Base-by-base conservation (phyloP, 2,113 vertebrate species). In the Passer montanus region DNA sequence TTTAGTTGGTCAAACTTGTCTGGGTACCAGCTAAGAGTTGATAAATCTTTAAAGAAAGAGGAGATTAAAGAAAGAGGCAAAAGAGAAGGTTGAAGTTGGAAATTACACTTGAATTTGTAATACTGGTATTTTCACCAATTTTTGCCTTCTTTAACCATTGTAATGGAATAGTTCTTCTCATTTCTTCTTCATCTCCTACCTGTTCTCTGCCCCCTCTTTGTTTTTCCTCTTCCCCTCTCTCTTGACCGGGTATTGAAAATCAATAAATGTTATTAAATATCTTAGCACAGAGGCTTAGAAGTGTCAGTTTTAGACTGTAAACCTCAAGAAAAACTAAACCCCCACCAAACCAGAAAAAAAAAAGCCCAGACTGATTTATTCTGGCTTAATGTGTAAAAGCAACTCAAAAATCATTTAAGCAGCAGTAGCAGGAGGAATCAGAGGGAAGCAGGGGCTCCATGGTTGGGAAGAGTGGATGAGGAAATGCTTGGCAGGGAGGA, bases 181-280 rank as follows among this genome's bases (percentile, higher is more conserved):
- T 41, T 41, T 76, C 15, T 28, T 72, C 2, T 28, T 72, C 2
- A 3, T 52, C 23, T 66, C 13, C 15, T 79, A 4, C 23, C 3
- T 16, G 4, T 58, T 46, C 26, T 31, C 22, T 90, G 31, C 6
- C 3, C 7, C 20, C 2, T 3, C 12, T 30, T 28, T 20, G 13
- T 47, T 16, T 43, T 35, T 39, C 4, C 2, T 44, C 5, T 31
- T 63, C 39, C 8, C 4, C 7, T 23, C 8, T 0, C 0, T 31
- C 27, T 74, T 69, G 35, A 31, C 15, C 56, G 46, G 4, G 5
- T 49, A 21, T 10, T 74, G 37, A 66, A 87, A 77, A 37, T 22
- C 64, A 62, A 5, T 66, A 46, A 78, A 41, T 62, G 33, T 30
- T 68, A 5, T 21, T 47, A 15, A 39, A 15, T 35, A 33, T 19